These are phyloP conservation scores for Drosophila sucinea DNA, from an alignment of 1,140 invertebrate genomes.

Conservation along the genomic window DNA sequence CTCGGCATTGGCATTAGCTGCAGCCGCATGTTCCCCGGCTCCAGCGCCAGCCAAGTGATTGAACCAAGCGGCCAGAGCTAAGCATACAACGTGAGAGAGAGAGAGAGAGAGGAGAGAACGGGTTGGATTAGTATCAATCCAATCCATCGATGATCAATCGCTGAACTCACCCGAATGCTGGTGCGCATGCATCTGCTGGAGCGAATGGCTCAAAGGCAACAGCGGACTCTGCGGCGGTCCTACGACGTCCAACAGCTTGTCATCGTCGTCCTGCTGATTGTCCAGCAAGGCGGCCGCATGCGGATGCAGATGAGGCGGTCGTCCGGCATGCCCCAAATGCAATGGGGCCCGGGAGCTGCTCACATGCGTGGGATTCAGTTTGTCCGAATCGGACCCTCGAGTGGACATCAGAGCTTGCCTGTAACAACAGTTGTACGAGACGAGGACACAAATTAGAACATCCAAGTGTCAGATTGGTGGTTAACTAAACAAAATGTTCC, in stretches of 20 bases:
- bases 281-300: slow-evolving; percentile 82
- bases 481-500: slow-evolving; percentile 1
- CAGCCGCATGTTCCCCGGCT: slow-evolving; percentile 83
- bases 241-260: slow-evolving; percentile 94
- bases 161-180: slow-evolving; percentile 79
- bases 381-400: slow-evolving; percentile 85
- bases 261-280: slow-evolving; percentile 89
- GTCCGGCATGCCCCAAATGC: slow-evolving; percentile 81
- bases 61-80: slow-evolving; percentile 85
- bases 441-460: slow-evolving; percentile 79
- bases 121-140: background rate
- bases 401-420: slow-evolving; percentile 93
- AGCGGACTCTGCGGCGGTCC: slow-evolving; percentile 91
- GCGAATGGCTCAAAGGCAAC: slow-evolving; percentile 84
- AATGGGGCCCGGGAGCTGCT: slow-evolving; percentile 83
- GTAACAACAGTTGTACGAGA: slow-evolving; percentile 84
- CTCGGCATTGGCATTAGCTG: slow-evolving; percentile 78
- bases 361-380: slow-evolving; percentile 82
- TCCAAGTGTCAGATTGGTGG: slow-evolving; percentile 36
- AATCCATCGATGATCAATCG: too few relatives aligned
- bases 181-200: slow-evolving; percentile 82
- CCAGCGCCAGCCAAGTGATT: slow-evolving; percentile 83
- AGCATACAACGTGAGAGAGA: background rate
- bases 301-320: slow-evolving; percentile 78
- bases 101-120: background rate